These are phyloP conservation scores for Promerops cafer DNA, from an alignment of 2,113 vertebrate species.

Conservation along the genomic window DNA sequence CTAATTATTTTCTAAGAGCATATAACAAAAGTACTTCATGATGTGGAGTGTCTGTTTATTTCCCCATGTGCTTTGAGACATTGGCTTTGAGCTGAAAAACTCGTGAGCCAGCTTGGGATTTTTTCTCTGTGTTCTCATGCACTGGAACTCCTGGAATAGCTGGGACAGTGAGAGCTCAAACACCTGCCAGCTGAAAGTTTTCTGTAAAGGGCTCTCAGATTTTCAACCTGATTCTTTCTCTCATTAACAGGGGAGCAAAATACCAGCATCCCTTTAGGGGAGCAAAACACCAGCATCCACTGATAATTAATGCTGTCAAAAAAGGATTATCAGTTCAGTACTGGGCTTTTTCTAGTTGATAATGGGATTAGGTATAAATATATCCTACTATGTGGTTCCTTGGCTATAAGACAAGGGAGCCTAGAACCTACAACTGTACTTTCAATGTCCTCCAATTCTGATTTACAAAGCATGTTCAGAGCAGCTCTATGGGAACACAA, in stretches of 20 bases:
- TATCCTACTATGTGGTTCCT: not conserved
- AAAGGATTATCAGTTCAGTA: not conserved
- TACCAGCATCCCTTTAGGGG: not conserved
- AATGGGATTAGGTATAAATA: not conserved
- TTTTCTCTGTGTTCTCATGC: not conserved
- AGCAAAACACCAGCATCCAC: not conserved
- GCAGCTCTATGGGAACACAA: not conserved
- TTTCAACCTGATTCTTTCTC: not conserved
- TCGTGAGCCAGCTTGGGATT: not conserved
- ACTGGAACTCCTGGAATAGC: not conserved
- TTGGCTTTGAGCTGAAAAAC: not conserved
- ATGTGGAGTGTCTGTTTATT: not conserved
- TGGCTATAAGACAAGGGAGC: not conserved
- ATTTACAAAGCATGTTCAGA: not conserved
- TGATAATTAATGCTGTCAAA: not conserved
- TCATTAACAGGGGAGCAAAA: not conserved
- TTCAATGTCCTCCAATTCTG: not conserved
- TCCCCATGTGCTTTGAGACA: not conserved
- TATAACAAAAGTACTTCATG: not conserved
- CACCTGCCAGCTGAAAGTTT: not conserved
- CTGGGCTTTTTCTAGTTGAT: not conserved
- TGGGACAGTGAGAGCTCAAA: not conserved
- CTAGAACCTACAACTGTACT: not conserved
- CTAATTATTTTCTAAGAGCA: not conserved
- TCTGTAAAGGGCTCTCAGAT: not conserved